Conservation (phyloP, 2,113 vertebrate genomes). For the Fulica atra region DNA sequence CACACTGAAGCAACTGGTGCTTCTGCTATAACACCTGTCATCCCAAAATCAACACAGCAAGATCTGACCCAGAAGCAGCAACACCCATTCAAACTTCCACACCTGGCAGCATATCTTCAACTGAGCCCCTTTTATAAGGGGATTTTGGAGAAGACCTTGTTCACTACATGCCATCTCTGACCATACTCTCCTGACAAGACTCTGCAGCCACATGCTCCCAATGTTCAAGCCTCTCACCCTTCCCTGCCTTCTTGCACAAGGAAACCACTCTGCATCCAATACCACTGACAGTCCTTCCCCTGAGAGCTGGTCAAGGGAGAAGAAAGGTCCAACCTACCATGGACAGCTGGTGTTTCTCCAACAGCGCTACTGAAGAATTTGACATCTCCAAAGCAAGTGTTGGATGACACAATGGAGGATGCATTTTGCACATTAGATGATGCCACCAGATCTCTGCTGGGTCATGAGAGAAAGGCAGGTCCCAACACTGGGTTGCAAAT, state of each 20-base stretch:
- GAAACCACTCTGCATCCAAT: not conserved
- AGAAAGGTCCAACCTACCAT: not conserved
- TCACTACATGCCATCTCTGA: not conserved
- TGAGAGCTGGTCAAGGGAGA: not conserved
- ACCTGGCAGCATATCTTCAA: not conserved
- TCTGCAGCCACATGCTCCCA: not conserved
- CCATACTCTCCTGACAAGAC: not conserved
- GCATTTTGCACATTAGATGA: not conserved
- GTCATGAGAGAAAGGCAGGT: not conserved
- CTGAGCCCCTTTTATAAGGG: not conserved
- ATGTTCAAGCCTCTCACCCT: not conserved
- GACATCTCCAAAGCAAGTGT: not conserved
- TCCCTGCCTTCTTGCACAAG: not conserved
- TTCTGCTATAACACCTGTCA: not conserved
- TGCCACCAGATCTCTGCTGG: not conserved
- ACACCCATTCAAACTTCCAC: not conserved
- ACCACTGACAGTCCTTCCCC: not conserved
- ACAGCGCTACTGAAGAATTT: not conserved
- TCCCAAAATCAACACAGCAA: not conserved
- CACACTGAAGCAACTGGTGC: accelerated
- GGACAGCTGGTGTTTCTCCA: not conserved
- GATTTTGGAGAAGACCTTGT: not conserved
- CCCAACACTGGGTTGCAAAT: not conserved
- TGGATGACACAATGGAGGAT: not conserved
- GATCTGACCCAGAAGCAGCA: not conserved